Evolutionary conservation across 2,113 vertebrate species (phyloP).

Genomic region (Sinocyclocheilus anophthalmus): DNA sequence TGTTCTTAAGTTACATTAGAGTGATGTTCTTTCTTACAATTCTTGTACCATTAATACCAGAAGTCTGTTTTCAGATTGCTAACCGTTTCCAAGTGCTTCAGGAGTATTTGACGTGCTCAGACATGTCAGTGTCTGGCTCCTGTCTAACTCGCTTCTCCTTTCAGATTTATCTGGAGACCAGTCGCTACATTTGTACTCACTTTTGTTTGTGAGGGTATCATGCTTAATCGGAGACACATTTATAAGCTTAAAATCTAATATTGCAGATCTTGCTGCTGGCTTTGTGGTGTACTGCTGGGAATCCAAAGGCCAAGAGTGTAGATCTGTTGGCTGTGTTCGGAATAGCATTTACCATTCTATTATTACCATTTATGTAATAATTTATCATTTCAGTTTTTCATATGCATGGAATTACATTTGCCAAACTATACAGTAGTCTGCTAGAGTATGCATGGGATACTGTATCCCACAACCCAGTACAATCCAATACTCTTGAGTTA

Average conservation of each 20-base stretch:
- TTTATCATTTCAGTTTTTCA: background rate
- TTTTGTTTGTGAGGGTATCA: background rate
- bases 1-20: background rate
- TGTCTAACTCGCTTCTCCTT: background rate
- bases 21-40: background rate
- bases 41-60: background rate
- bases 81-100: conserved; percentile 5
- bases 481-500: background rate
- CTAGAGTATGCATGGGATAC: background rate
- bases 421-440: background rate
- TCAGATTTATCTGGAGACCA: background rate
- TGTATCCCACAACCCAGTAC: background rate
- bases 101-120: conserved; percentile 5
- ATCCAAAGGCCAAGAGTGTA: background rate
- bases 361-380: background rate
- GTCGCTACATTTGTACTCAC: background rate
- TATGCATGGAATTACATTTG: background rate
- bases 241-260: background rate
- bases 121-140: conserved; percentile 10
- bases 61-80: background rate
- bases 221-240: background rate
- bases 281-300: background rate
- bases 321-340: background rate
- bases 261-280: background rate
- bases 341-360: background rate